Evolutionary conservation across 2,888 invertebrate genomes (phyloP).

Genomic region (Clivina fossor): DNA sequence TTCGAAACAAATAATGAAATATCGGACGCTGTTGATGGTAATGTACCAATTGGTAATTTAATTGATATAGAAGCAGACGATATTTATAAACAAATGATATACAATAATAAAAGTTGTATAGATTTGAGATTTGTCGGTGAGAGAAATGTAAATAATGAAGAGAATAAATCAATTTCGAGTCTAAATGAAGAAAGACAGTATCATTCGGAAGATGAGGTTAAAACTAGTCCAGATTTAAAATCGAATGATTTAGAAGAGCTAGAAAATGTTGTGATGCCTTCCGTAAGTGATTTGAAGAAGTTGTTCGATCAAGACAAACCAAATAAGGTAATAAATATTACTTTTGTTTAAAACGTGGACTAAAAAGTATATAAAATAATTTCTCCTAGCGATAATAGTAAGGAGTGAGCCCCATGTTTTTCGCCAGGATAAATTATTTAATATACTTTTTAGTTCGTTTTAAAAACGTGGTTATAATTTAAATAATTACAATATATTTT

Average conservation of each 20-base stretch:
- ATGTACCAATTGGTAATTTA: conserved; percentile 7
- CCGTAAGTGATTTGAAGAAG: conserved; percentile 38
- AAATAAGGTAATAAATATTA: conserved; percentile 8
- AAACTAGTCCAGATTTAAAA: too few relatives aligned
- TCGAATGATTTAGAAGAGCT: conserved; percentile 22
- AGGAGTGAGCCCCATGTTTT: too few relatives aligned
- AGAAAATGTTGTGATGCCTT: conserved; percentile 19
- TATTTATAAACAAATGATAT: background rate
- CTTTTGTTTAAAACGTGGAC: background rate
- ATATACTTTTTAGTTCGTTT: too few relatives aligned
- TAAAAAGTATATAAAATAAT: too few relatives aligned
- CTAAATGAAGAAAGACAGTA: conserved; percentile 15
- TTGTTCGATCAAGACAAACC: conserved; percentile 36
- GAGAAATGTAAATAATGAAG: background rate
- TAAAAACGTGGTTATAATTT: too few relatives aligned
- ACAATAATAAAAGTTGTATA: conserved; percentile 20
- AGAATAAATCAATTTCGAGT: conserved; percentile 14
- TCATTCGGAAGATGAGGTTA: conserved; percentile 1
- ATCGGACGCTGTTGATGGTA: background rate
- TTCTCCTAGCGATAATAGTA: too few relatives aligned
- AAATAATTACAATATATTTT: background rate
- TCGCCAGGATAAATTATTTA: too few relatives aligned
- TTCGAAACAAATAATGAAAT: conserved; percentile 3
- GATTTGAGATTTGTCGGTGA: conserved; percentile 19
- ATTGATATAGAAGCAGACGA: conserved; percentile 14